A percentile compares a stretch with the other conserved stretches of the same genome.
These are phyloP conservation scores for Stictonetta naevosa DNA, from an alignment of 2,113 vertebrate genomes.

Conservation along the genomic window DNA sequence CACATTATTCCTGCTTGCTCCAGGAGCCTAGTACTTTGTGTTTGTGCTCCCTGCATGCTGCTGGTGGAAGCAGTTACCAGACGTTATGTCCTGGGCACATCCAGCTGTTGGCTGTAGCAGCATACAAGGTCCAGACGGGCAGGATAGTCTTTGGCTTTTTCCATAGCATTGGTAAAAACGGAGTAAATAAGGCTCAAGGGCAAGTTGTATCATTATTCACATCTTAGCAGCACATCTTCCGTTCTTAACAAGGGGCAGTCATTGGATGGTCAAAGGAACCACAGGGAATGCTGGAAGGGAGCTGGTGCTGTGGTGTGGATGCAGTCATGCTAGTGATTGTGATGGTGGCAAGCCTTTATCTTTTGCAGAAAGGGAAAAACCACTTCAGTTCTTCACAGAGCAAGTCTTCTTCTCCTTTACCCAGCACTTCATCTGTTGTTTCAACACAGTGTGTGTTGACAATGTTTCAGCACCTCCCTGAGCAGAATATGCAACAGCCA, in stretches of 20 bases:
- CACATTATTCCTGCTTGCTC: rapidly evolving
- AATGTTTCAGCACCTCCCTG: neutral
- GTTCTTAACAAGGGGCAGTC: neutral
- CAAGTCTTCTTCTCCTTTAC: neutral
- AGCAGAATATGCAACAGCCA: neutral
- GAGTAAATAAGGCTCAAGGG: neutral
- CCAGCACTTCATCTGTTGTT: neutral
- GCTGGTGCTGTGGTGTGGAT: neutral
- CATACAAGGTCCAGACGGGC: neutral
- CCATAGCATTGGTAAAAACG: neutral
- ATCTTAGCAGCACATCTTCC: neutral
- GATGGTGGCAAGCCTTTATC: neutral
- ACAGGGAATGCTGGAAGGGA: neutral
- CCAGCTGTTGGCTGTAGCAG: neutral
- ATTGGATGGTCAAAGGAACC: neutral
- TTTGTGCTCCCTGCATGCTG: neutral
- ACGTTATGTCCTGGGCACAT: rapidly evolving
- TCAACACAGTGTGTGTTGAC: neutral
- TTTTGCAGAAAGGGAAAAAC: neutral
- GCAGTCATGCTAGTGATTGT: neutral
- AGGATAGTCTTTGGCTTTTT: neutral
- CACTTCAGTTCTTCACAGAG: neutral
- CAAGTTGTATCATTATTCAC: neutral
- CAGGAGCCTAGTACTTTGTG: rapidly evolving
- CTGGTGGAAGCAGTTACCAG: neutral